Evolutionary conservation across 2,113 vertebrate species (phyloP).

Genomic region (Tachycineta bicolor): DNA sequence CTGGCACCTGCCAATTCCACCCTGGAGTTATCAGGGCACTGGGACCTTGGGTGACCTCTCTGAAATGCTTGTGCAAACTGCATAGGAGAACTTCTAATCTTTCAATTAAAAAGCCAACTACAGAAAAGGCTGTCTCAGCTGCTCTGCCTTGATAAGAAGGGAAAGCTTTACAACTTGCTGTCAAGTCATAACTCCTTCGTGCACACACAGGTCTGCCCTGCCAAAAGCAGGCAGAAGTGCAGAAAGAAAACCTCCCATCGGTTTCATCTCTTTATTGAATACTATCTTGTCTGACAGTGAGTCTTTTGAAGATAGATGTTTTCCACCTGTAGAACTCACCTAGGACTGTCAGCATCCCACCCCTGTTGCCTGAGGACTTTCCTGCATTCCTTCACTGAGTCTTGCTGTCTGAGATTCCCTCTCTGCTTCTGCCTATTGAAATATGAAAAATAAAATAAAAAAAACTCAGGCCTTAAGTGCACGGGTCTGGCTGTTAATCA

Average conservation of each 20-base stretch:
- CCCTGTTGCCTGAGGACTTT: constrained; percentile 38
- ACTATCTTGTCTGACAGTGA: constrained; percentile 49
- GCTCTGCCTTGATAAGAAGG: constrained; percentile 66
- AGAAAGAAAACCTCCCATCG: constrained; percentile 35
- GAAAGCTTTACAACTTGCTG: constrained; percentile 44
- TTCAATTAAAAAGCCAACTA: constrained; percentile 61
- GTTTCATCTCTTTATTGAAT: constrained; percentile 62
- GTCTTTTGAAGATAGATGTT: constrained; percentile 53
- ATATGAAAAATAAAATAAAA: constrained; percentile 19
- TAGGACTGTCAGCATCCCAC: constrained; percentile 26
- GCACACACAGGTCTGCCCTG: not conserved
- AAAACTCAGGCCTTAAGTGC: not conserved
- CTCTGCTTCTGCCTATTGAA: constrained; percentile 10
- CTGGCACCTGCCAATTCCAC: not conserved
- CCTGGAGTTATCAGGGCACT: not conserved
- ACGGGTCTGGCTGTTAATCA: constrained; percentile 32
- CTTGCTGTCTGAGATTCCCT: not conserved
- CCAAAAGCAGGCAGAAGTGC: constrained; percentile 41
- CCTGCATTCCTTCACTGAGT: not conserved
- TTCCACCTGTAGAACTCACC: constrained; percentile 46
- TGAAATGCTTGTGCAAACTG: constrained; percentile 4
- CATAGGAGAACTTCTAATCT: constrained; percentile 43
- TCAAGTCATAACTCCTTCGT: constrained; percentile 38
- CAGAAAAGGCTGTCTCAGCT: constrained; percentile 56
- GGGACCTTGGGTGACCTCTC: not conserved